A percentile compares a stretch with the other conserved stretches of the same genome.
phyloP scores from a whole-genome alignment of 2,113 vertebrate genomes.

The Chamaea fasciata region DNA sequence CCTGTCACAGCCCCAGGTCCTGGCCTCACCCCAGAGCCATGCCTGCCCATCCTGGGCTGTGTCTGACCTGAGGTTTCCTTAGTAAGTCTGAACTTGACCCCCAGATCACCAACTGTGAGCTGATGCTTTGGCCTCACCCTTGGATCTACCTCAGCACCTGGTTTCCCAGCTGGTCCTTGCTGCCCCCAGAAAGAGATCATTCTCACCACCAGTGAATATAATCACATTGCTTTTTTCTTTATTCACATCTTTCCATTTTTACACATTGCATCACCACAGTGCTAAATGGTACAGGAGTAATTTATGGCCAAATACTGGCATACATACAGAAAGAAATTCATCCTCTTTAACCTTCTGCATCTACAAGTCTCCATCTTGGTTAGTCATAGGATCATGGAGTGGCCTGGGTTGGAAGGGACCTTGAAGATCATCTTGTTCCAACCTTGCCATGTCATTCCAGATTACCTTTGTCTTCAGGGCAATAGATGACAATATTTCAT shows the following conservation, averaged over 20 bases:
- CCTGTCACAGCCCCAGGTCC: accelerated
- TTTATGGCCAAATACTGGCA: neutral
- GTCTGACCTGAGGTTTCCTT: neutral
- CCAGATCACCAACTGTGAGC: neutral
- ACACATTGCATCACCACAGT: no score
- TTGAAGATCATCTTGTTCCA: neutral
- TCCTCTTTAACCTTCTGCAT: neutral
- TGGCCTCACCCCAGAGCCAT: neutral
- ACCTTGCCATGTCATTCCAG: neutral
- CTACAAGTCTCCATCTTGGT: neutral
- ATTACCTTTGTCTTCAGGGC: neutral
- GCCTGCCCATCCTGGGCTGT: neutral
- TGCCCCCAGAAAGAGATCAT: neutral
- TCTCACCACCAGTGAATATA: neutral
- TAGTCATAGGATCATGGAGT: neutral
- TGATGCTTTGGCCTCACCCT: neutral
- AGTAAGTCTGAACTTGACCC: neutral
- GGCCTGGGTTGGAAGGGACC: neutral
- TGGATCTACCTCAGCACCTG: accelerated
- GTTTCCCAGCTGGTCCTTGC: neutral
- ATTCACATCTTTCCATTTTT: neutral
- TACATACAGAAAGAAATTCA: neutral
- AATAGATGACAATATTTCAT: neutral
- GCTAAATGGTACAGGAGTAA: neutral
- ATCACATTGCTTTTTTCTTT: neutral